Percentiles rank a stretch among this genome's conserved stretches.
Conservation (phyloP, 1,140 invertebrate genomes). For the Bombus fervidus region DNA sequence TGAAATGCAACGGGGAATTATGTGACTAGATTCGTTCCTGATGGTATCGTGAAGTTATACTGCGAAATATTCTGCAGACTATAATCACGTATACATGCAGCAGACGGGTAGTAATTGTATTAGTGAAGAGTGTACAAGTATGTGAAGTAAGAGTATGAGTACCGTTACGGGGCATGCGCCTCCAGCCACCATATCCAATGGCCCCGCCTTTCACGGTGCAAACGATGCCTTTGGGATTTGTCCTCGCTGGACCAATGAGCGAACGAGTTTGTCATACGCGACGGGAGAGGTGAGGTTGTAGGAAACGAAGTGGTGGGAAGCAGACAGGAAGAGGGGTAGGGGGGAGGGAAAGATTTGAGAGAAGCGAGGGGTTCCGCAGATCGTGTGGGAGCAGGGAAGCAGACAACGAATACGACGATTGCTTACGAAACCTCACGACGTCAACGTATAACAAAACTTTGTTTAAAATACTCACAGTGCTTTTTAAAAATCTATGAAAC, state of each 20-base stretch:
- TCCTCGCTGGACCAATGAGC: slow-evolving; percentile 75
- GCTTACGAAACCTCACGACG: slow-evolving; percentile 58
- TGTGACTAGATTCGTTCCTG: slow-evolving; percentile 39
- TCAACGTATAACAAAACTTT: slow-evolving; percentile 37
- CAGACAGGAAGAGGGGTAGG: background rate
- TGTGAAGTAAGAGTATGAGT: slow-evolving; percentile 47
- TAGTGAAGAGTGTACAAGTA: background rate
- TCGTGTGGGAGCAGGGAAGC: slow-evolving; percentile 63
- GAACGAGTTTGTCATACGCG: slow-evolving; percentile 27
- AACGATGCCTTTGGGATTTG: slow-evolving; percentile 79
- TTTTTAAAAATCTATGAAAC: background rate
- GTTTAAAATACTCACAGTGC: slow-evolving; percentile 24
- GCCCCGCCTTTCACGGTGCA: slow-evolving; percentile 73
- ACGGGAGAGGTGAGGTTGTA: slow-evolving; percentile 54
- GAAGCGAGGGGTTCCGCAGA: slow-evolving; percentile 54
- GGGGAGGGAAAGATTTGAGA: slow-evolving; percentile 46
- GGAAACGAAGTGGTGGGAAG: slow-evolving; percentile 25
- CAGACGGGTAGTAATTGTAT: background rate
- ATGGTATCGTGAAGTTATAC: slow-evolving; percentile 40
- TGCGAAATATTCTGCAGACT: slow-evolving; percentile 60
- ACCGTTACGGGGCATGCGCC: slow-evolving; percentile 76
- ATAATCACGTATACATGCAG: slow-evolving; percentile 55
- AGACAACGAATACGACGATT: slow-evolving; percentile 64
- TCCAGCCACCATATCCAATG: slow-evolving; percentile 54
- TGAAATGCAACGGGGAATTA: background rate